Evolutionary conservation across 2,797 vertebrate genomes (phyloP).

Genomic region (Zalophus californianus): DNA sequence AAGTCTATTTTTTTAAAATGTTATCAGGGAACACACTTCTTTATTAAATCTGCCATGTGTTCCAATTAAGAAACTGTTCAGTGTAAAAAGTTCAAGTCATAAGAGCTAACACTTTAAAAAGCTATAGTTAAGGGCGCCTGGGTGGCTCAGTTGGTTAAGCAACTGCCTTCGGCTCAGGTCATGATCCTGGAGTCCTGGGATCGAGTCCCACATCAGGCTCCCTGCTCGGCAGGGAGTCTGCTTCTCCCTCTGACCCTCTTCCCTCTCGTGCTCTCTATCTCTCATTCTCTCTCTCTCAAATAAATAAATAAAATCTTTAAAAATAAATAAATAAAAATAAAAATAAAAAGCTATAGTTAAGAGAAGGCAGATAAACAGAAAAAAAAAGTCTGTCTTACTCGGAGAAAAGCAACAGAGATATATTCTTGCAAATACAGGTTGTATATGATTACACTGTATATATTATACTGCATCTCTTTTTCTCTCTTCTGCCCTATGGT

Average conservation of each 20-base stretch:
- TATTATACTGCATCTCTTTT: neutral
- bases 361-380: neutral
- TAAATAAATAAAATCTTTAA: too few species aligned
- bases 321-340: too few species aligned
- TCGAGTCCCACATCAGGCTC: too few species aligned
- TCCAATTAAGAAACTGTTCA: neutral
- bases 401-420: neutral
- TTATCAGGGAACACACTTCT: neutral
- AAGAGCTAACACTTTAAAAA: conserved; percentile 4
- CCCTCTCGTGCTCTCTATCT: too few species aligned
- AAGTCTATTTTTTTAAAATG: neutral
- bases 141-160: too few species aligned
- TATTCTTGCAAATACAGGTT: neutral
- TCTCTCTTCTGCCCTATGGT: neutral
- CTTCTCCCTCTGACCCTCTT: too few species aligned
- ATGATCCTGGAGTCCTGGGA: too few species aligned
- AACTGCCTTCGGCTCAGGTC: too few species aligned
- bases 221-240: too few species aligned
- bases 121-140: neutral
- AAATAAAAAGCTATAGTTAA: neutral
- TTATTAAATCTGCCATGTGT: neutral
- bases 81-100: neutral
- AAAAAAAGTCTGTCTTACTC: neutral
- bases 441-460: neutral
- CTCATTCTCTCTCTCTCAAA: too few species aligned